Percentiles rank a stretch among this genome's conserved stretches.
These are phyloP conservation scores for Acropora tenuis DNA, from an alignment of 64 coral and sea anemone genomes.

Conservation along the genomic window DNA sequence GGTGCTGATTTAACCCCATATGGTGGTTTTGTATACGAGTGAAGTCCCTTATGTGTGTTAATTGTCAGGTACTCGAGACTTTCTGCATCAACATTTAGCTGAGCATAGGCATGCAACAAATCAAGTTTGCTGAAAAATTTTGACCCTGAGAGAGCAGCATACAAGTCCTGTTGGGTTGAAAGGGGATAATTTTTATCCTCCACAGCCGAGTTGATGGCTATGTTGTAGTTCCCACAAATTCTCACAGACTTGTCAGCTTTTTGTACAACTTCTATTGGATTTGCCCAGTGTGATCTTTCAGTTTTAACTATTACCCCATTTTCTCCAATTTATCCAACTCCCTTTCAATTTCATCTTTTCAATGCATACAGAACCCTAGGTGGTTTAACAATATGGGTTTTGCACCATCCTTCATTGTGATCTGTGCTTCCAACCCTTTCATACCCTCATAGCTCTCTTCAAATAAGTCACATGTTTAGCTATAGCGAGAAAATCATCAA, in stretches of 20 bases:
- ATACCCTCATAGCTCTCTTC: constrained; percentile 65
- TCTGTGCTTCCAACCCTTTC: constrained; percentile 60
- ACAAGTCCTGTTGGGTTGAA: constrained; percentile 55
- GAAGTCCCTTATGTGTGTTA: constrained; percentile 43
- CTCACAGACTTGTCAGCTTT: constrained; percentile 66
- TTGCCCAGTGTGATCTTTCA: constrained; percentile 46
- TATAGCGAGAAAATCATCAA: constrained; percentile 27
- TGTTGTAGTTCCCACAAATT: constrained; percentile 68
- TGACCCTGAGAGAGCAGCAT: constrained; percentile 35
- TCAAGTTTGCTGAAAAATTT: constrained; percentile 58
- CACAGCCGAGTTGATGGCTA: constrained; percentile 56
- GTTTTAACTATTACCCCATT: constrained; percentile 57
- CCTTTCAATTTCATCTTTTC: constrained; percentile 58
- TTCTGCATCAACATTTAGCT: constrained; percentile 46
- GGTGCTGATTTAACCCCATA: constrained; percentile 62
- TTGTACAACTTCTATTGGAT: constrained; percentile 50
- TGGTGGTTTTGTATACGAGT: constrained; percentile 41
- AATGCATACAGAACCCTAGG: constrained; percentile 57
- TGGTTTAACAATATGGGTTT: constrained; percentile 28
- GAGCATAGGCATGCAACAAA: constrained; percentile 56
- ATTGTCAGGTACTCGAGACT: constrained; percentile 40
- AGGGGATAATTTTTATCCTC: constrained; percentile 71
- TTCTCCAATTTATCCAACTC: constrained; percentile 59
- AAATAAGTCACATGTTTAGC: constrained; percentile 31
- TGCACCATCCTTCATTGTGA: constrained; percentile 39